These are phyloP conservation scores for Cephus pygmeus DNA, from an alignment of 2,888 invertebrate species.

Conservation along the genomic window DNA sequence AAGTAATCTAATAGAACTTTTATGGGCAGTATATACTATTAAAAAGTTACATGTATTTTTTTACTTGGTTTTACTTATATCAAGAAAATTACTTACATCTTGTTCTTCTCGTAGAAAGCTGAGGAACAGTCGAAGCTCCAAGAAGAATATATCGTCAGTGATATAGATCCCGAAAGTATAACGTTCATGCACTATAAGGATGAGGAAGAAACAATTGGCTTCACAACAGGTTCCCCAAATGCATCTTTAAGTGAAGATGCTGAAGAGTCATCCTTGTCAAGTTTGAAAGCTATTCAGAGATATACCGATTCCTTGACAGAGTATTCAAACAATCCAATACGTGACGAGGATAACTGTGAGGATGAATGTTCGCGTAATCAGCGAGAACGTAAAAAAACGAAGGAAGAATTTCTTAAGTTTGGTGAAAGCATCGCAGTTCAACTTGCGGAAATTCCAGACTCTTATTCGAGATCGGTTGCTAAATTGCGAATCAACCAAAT, in stretches of 20 bases:
- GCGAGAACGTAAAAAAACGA: slow-evolving; percentile 35
- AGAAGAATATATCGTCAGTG: slow-evolving; percentile 51
- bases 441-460: slow-evolving; percentile 50
- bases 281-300: slow-evolving; percentile 39
- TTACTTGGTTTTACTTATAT: too few relatives aligned
- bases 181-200: slow-evolving; percentile 46
- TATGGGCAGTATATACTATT: too few relatives aligned
- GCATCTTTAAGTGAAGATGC: slow-evolving; percentile 47
- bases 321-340: neutral
- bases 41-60: too few relatives aligned
- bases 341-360: neutral
- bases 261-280: slow-evolving; percentile 46
- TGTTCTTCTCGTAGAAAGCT: slow-evolving; percentile 30
- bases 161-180: slow-evolving; percentile 53
- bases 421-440: slow-evolving; percentile 52
- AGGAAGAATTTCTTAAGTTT: slow-evolving; percentile 49
- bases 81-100: neutral
- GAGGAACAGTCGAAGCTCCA: slow-evolving; percentile 35
- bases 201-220: slow-evolving; percentile 43
- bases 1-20: too few relatives aligned
- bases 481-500: slow-evolving; percentile 54
- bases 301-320: slow-evolving; percentile 17
- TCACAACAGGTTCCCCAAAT: slow-evolving; percentile 44
- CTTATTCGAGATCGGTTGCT: slow-evolving; percentile 52
- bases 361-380: neutral